phyloP scores from a whole-genome alignment of 35 echinoderm and acorn worm species.

The Holothuria glaberrima region DNA sequence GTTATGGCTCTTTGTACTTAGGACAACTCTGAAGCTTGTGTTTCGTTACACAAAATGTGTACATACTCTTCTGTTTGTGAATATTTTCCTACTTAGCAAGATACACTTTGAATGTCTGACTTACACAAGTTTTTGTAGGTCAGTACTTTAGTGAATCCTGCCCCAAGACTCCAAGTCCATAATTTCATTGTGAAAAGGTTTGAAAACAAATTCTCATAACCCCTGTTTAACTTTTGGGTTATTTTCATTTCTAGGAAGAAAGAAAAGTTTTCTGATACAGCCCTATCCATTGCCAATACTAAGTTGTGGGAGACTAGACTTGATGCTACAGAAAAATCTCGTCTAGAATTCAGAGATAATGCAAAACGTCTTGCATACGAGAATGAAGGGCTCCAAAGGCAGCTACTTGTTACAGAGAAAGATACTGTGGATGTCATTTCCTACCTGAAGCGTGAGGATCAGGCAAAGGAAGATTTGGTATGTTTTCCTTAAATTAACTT shows the following conservation, averaged over 20 bases:
- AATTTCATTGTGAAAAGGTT: too few species aligned
- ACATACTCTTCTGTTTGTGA: too few species aligned
- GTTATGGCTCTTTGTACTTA: too few species aligned
- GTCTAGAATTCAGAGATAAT: constrained; percentile 94
- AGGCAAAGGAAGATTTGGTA: constrained; percentile 97
- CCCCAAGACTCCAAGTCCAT: too few species aligned
- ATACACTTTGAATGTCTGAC: too few species aligned
- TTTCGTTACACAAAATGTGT: too few species aligned
- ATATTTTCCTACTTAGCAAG: too few species aligned
- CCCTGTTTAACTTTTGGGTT: background rate
- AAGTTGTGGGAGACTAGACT: constrained; percentile 91
- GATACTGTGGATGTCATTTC: constrained; percentile 96
- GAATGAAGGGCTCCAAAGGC: constrained; percentile 86
- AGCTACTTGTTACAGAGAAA: constrained; percentile 78
- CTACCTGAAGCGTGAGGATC: constrained; percentile 97
- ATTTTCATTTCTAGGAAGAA: constrained; percentile 59
- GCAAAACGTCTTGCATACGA: constrained; percentile 84
- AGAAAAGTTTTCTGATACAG: constrained; percentile 92
- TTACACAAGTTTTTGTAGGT: too few species aligned
- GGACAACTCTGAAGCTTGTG: too few species aligned
- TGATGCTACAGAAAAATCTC: constrained; percentile 84
- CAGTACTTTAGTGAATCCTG: too few species aligned
- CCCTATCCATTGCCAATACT: constrained; percentile 77
- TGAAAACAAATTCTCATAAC: too few species aligned
- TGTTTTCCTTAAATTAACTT: background rate